phyloP scores from a whole-genome alignment of 2,888 invertebrate genomes.

The Allygus modestus region DNA sequence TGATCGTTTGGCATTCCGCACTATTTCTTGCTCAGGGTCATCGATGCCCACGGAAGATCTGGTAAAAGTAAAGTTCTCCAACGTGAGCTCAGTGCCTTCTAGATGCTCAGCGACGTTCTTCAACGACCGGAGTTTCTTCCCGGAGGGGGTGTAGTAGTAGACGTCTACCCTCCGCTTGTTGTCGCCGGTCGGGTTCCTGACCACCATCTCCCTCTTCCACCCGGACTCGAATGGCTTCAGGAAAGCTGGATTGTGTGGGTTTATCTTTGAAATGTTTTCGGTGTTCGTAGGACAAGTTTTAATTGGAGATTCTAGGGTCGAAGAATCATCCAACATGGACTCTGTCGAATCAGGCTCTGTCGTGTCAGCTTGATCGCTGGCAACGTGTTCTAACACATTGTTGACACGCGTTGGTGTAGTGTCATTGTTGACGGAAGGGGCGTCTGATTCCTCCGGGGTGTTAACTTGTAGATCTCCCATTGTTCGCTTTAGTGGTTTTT shows the following conservation, averaged over 20 bases:
- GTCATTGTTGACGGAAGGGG: too few relatives aligned
- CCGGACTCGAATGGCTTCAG: not conserved
- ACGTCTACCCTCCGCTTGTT: not conserved
- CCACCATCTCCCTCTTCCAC: not conserved
- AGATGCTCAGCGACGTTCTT: not conserved
- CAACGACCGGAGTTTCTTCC: not conserved
- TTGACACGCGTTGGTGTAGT: too few relatives aligned
- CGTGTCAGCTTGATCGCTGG: too few relatives aligned
- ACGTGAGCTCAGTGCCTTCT: not conserved
- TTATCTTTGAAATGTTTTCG: not conserved
- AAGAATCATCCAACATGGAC: not conserved
- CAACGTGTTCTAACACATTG: too few relatives aligned
- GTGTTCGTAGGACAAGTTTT: not conserved
- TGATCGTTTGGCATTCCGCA: not conserved
- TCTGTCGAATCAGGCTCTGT: too few relatives aligned
- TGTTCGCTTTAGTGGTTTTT: too few relatives aligned
- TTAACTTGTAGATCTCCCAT: too few relatives aligned
- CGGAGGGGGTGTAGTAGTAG: constrained; percentile 1
- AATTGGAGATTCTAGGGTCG: not conserved
- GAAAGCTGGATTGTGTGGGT: not conserved
- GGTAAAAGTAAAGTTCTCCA: not conserved
- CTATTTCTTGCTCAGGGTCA: not conserved
- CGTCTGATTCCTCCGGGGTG: too few relatives aligned
- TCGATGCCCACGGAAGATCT: not conserved
- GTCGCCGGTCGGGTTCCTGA: not conserved